Evolutionary conservation across 2,113 vertebrate genomes (phyloP), one percentile per base, ranked within the genome.

Genomic region (Peromyscus maniculatus): DNA sequence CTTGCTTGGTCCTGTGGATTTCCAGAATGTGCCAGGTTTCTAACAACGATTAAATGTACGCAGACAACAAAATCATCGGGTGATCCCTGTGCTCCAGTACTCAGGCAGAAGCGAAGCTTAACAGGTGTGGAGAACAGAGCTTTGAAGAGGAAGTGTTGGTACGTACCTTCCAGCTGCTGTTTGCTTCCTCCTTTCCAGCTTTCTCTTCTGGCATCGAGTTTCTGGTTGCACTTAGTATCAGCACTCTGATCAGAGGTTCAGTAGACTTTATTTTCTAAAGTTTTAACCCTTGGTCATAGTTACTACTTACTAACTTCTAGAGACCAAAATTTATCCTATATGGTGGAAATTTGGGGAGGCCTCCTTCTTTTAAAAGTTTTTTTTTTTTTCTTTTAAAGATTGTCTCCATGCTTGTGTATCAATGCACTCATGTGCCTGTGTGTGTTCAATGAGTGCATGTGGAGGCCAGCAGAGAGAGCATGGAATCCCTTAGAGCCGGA

Each of bases 11-110:
- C 98, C 28, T 97, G 69, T 4, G 98, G 99, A 71, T 99, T 98
- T 98, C 95, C 97, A 64, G 98, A 99, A 89, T 99, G 99, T 87
- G 99, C 98, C 89, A 98, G 98, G 89, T 99, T 99, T 97, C 98
- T 99, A 49, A 98, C 92, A 83, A 97, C 96, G 82, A 94, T 98
- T 66, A 98, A 98, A 94, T 96, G 94, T 28, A 98, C 96, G 31
- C 98, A 96, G 91, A 97, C 91, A 86, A 86, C 96, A 91, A 98
- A 98, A 80, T 46, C 79, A 69, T 59, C 77, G 62, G 22, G 46
- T 36, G 96, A 95, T 82, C 91, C n/a, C 5, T 12, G 11, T 3
- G 72, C 94, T 55, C 90, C 96, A 17, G 62, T 64, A 11, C 3
- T 39, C 31, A 95, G 86, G 69, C 91, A 95, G 91, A 98, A 99